Evolutionary conservation across 1,140 invertebrate species (phyloP), one percentile per base, ranked within the genome.

Genomic region (Lepidurus couesii): DNA sequence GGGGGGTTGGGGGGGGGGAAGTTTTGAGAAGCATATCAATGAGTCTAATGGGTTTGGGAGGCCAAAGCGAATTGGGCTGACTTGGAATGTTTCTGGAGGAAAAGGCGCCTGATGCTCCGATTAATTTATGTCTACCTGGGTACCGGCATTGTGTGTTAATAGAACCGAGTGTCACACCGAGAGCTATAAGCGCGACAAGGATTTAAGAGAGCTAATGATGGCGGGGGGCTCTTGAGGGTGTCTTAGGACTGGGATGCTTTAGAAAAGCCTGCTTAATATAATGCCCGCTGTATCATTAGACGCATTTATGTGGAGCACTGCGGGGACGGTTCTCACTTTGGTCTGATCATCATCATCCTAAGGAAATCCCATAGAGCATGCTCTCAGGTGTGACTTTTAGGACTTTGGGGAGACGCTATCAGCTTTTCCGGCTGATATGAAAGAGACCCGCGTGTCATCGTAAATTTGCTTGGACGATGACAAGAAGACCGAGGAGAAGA

Each of bases 391-490:
- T 65, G 53, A 65, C 53, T 65, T 65, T 65, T 21, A 65, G 13
- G 53, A 21, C 53, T 65, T 65, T 13, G 7, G 53, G 6, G 53
- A 13, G 16, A 65, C 16, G 53, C 21, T 16, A 21, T 65, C 53
- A 65, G 53, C 53, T 65, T 65, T 65, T 65, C 53, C 53, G 53
- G 13, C 53, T 21, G 53, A 65, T 65, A n/a, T 65, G 53, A 65
- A 65, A 65, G 53, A 16, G 53, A 65, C 16, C 13, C 53, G 53
- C 16, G 13, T 65, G 53, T 9, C 13, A 21, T 13, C 53, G 13
- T 65, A 16, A 65, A 65, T 65, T 7, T 65, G 53, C 6, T 65
- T 11, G 21, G 53, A 65, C 53, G 53, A 65, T 65, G 13, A 16
- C 34, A 34, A 34, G 34, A 34, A 34, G 34, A 34, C 34, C 34